These are phyloP conservation scores for Thymelicus acteon DNA, from an alignment of 2,888 invertebrate species.

Conservation along the genomic window DNA sequence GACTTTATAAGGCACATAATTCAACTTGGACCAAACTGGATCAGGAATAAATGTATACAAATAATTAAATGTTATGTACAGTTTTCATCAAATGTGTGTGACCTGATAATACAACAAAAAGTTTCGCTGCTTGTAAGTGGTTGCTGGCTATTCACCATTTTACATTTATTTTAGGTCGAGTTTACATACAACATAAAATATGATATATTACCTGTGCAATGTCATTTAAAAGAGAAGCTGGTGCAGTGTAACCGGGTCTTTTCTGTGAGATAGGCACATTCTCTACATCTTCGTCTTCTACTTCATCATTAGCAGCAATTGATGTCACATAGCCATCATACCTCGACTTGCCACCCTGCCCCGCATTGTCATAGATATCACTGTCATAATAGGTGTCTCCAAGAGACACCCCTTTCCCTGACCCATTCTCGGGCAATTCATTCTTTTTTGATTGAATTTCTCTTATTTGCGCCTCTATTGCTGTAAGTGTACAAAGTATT, in stretches of 20 bases:
- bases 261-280: constrained; percentile 89
- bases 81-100: too few species aligned
- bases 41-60: too few species aligned
- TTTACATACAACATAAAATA: not conserved
- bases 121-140: too few species aligned
- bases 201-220: constrained; percentile 89
- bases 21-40: too few species aligned
- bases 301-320: constrained; percentile 98
- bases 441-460: constrained; percentile 96
- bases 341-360: constrained; percentile 88
- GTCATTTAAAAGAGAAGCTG: constrained; percentile 95
- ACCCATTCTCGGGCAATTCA: constrained; percentile 87
- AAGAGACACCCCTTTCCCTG: constrained; percentile 92
- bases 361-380: constrained; percentile 94
- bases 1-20: too few species aligned
- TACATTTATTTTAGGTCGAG: too few species aligned
- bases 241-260: constrained; percentile 92
- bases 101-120: too few species aligned
- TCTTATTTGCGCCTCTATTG: constrained; percentile 97
- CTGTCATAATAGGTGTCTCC: constrained; percentile 96
- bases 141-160: too few species aligned
- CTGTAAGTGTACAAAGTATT: constrained; percentile 79
- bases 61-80: too few species aligned
- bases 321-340: constrained; percentile 98
- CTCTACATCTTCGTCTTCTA: constrained; percentile 96